A percentile compares a stretch with the other conserved stretches of the same genome.
Conservation (phyloP, 1,140 invertebrate genomes). For the Bursaphelenchus mucronatus region DNA sequence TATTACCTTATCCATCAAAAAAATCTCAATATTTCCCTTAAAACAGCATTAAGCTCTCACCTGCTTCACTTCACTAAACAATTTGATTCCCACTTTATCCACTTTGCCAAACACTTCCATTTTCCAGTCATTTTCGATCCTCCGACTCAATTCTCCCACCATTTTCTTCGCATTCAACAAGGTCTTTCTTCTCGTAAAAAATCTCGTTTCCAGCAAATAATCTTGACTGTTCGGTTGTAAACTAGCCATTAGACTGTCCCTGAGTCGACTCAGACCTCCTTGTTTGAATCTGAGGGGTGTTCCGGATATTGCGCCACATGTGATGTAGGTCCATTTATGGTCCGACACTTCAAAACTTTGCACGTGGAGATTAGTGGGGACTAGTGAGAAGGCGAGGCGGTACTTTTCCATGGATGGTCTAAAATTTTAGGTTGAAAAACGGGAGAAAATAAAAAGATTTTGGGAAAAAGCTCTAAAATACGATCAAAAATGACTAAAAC, state of each 20-base stretch:
- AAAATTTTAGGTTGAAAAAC: no score
- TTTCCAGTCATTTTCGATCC: slow-evolving; percentile 49
- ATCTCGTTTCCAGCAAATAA: slow-evolving; percentile 35
- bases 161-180: slow-evolving; percentile 36
- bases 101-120: slow-evolving; percentile 33
- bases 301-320: slow-evolving; percentile 45
- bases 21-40: no score
- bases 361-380: slow-evolving; percentile 53
- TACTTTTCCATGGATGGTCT: slow-evolving; percentile 46
- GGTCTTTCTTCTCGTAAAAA: slow-evolving; percentile 32
- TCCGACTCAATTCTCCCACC: slow-evolving; percentile 41
- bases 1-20: no score
- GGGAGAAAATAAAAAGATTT: no score
- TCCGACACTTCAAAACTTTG: slow-evolving; percentile 39
- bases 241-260: slow-evolving; percentile 33
- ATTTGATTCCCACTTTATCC: slow-evolving; percentile 43
- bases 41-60: slow-evolving; percentile 1
- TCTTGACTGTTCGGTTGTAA: slow-evolving; percentile 39
- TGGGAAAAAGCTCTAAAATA: no score
- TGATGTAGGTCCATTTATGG: slow-evolving; percentile 28
- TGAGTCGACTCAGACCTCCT: slow-evolving; percentile 42
- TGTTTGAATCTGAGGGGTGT: slow-evolving; percentile 45
- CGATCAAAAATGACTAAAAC: no score
- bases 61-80: slow-evolving; percentile 49
- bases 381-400: slow-evolving; percentile 41